Conservation (phyloP, 2,797 vertebrate species). For the Chiroxiphia lanceolata region DNA sequence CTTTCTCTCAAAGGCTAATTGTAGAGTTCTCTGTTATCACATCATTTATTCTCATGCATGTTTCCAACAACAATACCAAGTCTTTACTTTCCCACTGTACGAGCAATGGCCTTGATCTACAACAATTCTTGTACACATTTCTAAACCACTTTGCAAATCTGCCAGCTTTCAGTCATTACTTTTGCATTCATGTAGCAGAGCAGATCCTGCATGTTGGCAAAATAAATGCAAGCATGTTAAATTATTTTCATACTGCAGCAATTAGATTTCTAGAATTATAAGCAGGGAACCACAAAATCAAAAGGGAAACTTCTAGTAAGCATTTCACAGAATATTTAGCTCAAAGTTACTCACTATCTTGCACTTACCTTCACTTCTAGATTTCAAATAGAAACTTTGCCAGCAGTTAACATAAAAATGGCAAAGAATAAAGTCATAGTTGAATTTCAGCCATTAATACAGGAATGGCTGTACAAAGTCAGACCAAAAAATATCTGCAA, state of each 20-base stretch:
- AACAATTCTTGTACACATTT: neutral
- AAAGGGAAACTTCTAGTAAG: neutral
- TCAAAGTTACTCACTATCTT: neutral
- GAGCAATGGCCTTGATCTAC: neutral
- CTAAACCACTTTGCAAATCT: neutral
- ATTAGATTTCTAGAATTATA: neutral
- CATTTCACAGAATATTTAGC: neutral
- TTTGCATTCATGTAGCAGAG: neutral
- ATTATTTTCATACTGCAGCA: neutral
- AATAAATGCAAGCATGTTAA: neutral
- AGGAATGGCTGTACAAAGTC: neutral
- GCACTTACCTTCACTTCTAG: neutral
- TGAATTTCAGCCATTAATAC: neutral
- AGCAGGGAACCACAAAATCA: neutral
- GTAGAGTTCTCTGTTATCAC: neutral
- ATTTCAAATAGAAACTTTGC: neutral
- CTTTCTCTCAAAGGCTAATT: neutral
- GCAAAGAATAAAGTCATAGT: neutral
- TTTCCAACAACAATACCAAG: neutral
- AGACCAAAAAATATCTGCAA: neutral
- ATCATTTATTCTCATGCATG: fast-evolving
- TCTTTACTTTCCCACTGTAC: neutral
- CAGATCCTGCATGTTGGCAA: neutral
- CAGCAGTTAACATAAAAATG: neutral
- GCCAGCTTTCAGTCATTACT: neutral